These are phyloP conservation scores for Myiozetetes cayanensis DNA, from an alignment of 2,113 vertebrate genomes.

Conservation along the genomic window DNA sequence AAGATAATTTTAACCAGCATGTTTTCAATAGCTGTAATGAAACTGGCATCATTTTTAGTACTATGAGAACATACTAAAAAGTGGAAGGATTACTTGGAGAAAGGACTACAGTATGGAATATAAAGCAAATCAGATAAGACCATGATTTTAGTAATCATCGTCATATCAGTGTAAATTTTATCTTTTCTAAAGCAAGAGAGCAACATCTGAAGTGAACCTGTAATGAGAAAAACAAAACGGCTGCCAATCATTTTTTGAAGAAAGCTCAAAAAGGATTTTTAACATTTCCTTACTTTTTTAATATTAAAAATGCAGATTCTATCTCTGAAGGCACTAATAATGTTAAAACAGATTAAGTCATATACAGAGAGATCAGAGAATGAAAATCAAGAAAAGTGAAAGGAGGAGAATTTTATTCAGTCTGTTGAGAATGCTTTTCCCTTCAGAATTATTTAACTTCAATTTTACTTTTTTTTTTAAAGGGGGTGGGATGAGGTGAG, in stretches of 20 bases:
- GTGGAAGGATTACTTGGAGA: neutral
- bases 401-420: neutral
- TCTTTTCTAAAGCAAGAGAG: neutral
- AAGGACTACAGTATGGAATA: neutral
- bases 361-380: neutral
- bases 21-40: neutral
- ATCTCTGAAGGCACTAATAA: neutral
- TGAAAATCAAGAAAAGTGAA: neutral
- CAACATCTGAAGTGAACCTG: neutral
- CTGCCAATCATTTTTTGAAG: neutral
- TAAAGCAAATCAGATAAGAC: neutral
- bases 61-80: neutral
- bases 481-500: rapidly evolving
- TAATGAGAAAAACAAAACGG: neutral
- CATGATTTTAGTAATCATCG: neutral
- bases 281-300: neutral
- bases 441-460: neutral
- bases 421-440: neutral
- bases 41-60: neutral
- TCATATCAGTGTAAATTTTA: neutral
- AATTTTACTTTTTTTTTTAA: neutral
- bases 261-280: neutral
- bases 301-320: neutral
- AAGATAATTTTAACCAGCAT: conserved; percentile 11
- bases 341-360: neutral